These are phyloP conservation scores for Notolepis coatsorum DNA, from an alignment of 2,797 vertebrate genomes.

Conservation along the genomic window DNA sequence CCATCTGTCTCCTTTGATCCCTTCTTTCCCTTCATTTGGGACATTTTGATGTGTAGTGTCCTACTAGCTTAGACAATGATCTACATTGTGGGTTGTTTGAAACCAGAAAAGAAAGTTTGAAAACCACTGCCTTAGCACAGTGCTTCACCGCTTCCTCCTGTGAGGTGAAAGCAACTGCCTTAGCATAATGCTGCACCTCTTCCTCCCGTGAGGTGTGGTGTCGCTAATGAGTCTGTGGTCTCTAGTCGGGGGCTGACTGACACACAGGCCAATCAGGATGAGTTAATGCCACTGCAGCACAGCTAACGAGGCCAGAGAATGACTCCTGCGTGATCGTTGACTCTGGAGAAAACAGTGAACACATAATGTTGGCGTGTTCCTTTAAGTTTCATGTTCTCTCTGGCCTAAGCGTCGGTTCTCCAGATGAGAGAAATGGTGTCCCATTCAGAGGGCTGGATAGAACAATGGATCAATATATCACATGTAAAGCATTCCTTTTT, in stretches of 20 bases:
- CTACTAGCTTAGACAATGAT: slow-evolving; percentile 2
- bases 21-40: slow-evolving; percentile 27
- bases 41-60: slow-evolving; percentile 42
- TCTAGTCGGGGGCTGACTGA: slow-evolving; percentile 23
- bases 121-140: not conserved
- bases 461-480: too few relatives aligned
- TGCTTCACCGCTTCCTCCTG: slow-evolving; percentile 19
- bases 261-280: slow-evolving; percentile 53
- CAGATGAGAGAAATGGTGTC: too few relatives aligned
- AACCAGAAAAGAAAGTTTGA: too few relatives aligned
- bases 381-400: slow-evolving; percentile 4
- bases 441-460: too few relatives aligned
- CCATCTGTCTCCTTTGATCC: slow-evolving; percentile 55
- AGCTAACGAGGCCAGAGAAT: slow-evolving; percentile 61
- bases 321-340: slow-evolving; percentile 51
- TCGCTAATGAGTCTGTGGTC: slow-evolving; percentile 57
- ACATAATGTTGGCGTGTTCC: slow-evolving; percentile 38
- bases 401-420: slow-evolving; percentile 1
- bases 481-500: not conserved
- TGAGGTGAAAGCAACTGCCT: slow-evolving; percentile 15
- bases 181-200: slow-evolving; percentile 21
- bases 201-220: slow-evolving; percentile 14
- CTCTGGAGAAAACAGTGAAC: slow-evolving; percentile 21
- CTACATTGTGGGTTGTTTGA: too few relatives aligned
- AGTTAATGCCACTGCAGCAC: slow-evolving; percentile 60